Percentiles rank a stretch among this genome's conserved stretches.
Conservation (phyloP, 2,113 vertebrate genomes). For the Nerophis lumbriciformis region DNA sequence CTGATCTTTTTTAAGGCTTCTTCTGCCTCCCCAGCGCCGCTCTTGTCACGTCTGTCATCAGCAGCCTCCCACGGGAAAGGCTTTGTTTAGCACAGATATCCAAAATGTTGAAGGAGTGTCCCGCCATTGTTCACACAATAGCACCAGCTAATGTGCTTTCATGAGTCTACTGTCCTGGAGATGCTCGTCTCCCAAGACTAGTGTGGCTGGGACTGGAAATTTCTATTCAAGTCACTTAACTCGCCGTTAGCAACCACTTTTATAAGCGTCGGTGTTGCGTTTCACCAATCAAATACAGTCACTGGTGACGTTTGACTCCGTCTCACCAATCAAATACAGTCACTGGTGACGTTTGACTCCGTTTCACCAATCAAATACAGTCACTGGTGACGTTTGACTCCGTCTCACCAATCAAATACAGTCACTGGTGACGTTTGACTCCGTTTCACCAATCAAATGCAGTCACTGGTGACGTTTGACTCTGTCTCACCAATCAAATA, state of each 20-base stretch:
- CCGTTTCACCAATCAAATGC: too few relatives aligned
- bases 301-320: too few relatives aligned
- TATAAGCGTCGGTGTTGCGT: neutral
- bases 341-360: too few relatives aligned
- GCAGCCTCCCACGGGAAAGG: conserved; percentile 60
- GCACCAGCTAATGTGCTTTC: neutral
- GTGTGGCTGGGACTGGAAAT: conserved; percentile 42
- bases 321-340: too few relatives aligned
- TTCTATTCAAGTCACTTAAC: conserved; percentile 28
- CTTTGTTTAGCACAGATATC: conserved; percentile 64
- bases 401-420: too few relatives aligned
- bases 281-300: too few relatives aligned
- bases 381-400: too few relatives aligned
- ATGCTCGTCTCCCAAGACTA: conserved; percentile 22
- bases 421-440: too few relatives aligned
- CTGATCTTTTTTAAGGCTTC: conserved; percentile 65
- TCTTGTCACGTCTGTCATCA: conserved; percentile 70
- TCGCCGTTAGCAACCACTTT: neutral
- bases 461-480: too few relatives aligned
- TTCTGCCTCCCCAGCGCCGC: conserved; percentile 53
- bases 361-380: too few relatives aligned
- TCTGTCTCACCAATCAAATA: too few relatives aligned
- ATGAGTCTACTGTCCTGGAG: conserved; percentile 4
- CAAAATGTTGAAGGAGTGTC: conserved; percentile 50
- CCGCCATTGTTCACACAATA: conserved; percentile 21